phyloP scores from a whole-genome alignment of 53 echinoderm and acorn worm species.

The Glandiceps talaboti region DNA sequence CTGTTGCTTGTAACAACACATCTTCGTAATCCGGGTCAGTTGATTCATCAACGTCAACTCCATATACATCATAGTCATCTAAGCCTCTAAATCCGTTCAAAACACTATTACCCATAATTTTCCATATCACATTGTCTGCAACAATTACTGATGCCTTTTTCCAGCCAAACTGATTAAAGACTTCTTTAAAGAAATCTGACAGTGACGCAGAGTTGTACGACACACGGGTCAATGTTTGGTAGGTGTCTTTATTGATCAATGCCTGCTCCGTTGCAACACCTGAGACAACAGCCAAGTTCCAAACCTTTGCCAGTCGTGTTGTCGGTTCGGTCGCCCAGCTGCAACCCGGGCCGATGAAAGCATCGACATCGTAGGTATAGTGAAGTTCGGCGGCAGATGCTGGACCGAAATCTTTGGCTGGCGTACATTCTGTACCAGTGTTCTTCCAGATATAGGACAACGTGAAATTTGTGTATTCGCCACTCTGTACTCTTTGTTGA shows the following conservation, averaged over 20 bases:
- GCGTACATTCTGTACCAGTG: constrained; percentile 10
- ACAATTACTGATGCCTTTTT: neutral
- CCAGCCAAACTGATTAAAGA: neutral
- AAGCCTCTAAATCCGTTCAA: neutral
- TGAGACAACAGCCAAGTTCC: constrained; percentile 28
- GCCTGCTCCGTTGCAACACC: constrained; percentile 25
- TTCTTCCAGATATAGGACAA: constrained; percentile 4
- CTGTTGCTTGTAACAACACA: neutral
- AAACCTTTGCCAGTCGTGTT: neutral
- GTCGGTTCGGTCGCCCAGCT: neutral
- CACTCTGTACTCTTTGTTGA: constrained; percentile 21
- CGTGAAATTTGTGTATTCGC: constrained; percentile 48
- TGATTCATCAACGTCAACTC: neutral
- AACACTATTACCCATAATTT: neutral
- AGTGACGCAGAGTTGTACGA: neutral
- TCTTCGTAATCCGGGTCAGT: neutral
- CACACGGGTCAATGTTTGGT: neutral
- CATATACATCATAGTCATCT: neutral
- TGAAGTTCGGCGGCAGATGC: constrained; percentile 15
- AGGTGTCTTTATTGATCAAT: neutral
- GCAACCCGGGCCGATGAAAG: constrained; percentile 18
- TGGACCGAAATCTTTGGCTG: neutral
- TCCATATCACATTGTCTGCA: neutral
- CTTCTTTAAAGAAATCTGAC: neutral
- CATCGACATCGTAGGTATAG: constrained; percentile 10